Evolutionary conservation across 2,797 vertebrate species (phyloP).

Genomic region (Karalla daura): DNA sequence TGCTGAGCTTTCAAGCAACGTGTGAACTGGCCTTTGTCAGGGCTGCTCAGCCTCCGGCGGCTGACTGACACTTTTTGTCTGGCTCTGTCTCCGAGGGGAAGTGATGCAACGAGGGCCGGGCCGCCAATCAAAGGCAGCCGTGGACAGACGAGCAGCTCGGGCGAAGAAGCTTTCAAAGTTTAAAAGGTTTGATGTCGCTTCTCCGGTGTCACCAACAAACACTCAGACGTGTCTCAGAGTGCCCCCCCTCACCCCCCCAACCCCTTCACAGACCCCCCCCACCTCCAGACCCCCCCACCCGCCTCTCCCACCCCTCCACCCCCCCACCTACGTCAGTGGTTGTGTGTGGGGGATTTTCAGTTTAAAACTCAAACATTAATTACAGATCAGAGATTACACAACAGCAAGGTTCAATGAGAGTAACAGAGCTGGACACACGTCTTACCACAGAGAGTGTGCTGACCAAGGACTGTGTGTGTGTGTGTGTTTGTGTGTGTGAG

Average conservation of each 20-base stretch:
- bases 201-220: constrained; percentile 25
- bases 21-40: constrained; percentile 46
- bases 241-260: constrained; percentile 28
- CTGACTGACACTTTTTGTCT: constrained; percentile 59
- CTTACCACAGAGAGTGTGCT: constrained; percentile 33
- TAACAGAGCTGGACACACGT: constrained; percentile 42
- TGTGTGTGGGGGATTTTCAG: constrained; percentile 60
- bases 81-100: constrained; percentile 54
- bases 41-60: constrained; percentile 9
- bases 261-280: constrained; percentile 41
- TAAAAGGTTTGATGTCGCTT: constrained; percentile 24
- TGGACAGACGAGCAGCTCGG: constrained; percentile 69
- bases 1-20: constrained; percentile 11
- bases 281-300: constrained; percentile 30
- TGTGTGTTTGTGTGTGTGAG: too few relatives aligned
- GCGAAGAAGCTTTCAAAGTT: constrained; percentile 18
- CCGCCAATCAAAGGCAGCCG: constrained; percentile 68
- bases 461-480: too few relatives aligned
- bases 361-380: constrained; percentile 67
- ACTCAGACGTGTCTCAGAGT: constrained; percentile 4
- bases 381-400: constrained; percentile 53
- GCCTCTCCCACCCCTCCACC: constrained; percentile 40
- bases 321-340: constrained; percentile 19
- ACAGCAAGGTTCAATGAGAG: constrained; percentile 30
- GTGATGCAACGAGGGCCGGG: constrained; percentile 73